Base-by-base conservation (phyloP, 1,140 invertebrate genomes). In the Ectropis grisescens region DNA sequence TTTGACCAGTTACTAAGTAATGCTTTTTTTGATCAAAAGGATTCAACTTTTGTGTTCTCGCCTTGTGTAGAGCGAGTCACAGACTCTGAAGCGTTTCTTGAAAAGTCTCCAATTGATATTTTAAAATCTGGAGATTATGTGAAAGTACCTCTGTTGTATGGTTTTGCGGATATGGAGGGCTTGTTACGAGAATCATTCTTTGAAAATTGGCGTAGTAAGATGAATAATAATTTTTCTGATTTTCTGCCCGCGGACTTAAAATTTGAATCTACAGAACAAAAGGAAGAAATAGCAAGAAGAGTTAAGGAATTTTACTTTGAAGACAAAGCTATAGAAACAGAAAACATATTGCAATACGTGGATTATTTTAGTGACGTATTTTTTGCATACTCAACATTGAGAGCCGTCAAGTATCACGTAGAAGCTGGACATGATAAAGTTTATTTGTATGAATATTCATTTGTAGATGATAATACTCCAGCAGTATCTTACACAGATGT, bases 221-320 rank as follows among this genome's bases (percentile, higher is more conserved):
- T 56, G 53, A 48, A 56, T 32, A 5, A 34, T 1, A 46, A 48
- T 0, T 56, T 56, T 36, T 14, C 44, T n/a, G 24, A 48, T 8
- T 56, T 47, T 14, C 15, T 56, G 11, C 52, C 52, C 13, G 16
- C 23, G 12, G 47, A 56, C 24, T 38, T 56, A 23, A 11, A 41
- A 10, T 56, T 56, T 34, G 10, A 35, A n/a, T 33, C 13, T 12
- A 25, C 32, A 1, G 27, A 33, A 8, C 23, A 47, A 33, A 49
- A 33, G 29, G 29, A 42, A 30, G 11, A 38, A 30, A 36, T 54
- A 1, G 41, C 39, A 9, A 38, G 35, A 12, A 5, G n/a, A 24
- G 14, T 47, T 7, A 54, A 54, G 16, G 25, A 45, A 27, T 50
- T 50, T 31, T 58, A 58, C 15, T 58, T 58, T 30, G 43, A 33